phyloP scores from a whole-genome alignment of 2,888 invertebrate genomes.

The Apotomis betuletana region DNA sequence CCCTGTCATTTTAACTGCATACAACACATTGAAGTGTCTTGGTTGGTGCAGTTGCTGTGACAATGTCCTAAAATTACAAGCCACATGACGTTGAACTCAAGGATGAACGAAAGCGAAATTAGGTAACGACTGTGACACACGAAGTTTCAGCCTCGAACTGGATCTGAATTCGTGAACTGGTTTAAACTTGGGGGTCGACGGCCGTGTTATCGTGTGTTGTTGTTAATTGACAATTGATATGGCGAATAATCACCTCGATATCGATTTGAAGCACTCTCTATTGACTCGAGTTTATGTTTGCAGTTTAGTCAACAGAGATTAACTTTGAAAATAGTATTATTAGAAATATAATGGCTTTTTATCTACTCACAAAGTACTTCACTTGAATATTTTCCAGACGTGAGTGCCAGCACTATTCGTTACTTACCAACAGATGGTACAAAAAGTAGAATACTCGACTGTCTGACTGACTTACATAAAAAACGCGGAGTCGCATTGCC shows the following conservation, averaged over 20 bases:
- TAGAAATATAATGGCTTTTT: no score
- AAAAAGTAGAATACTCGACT: no score
- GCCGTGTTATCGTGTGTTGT: conserved; percentile 24
- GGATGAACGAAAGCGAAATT: conserved; percentile 1
- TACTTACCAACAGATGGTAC: no score
- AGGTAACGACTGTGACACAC: not conserved
- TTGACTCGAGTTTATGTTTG: not conserved
- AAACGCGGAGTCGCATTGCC: no score
- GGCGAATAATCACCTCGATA: conserved; percentile 7
- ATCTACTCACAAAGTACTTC: no score
- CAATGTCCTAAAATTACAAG: not conserved
- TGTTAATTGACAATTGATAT: conserved; percentile 33
- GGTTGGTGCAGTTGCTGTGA: no score
- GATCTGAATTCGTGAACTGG: conserved; percentile 24
- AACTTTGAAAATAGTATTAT: not conserved
- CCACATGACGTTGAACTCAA: not conserved
- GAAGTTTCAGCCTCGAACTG: conserved; percentile 5
- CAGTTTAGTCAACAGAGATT: not conserved
- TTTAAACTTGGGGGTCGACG: conserved; percentile 28
- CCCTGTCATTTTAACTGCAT: no score
- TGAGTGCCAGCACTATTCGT: no score
- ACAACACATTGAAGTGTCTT: no score
- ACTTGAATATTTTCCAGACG: no score
- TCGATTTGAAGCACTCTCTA: conserved; percentile 4
- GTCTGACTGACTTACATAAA: no score